Base-by-base conservation (phyloP, 2,888 invertebrate species). In the Taphrorychus bicolor region DNA sequence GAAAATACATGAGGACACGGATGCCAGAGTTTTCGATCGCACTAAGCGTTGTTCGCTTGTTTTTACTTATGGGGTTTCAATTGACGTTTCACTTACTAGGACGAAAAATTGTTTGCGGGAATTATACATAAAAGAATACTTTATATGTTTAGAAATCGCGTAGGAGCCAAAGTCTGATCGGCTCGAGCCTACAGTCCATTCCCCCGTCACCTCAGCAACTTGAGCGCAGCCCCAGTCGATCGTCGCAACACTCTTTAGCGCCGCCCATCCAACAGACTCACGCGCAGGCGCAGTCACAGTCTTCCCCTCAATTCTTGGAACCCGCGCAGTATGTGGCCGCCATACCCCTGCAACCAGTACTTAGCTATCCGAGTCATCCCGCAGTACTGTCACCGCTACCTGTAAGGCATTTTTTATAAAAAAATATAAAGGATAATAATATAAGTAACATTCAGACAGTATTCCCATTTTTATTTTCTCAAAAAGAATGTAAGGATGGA, bases 271-370 rank as follows among this genome's bases (percentile, higher is more conserved):
- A 52, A 5, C 76, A 75, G 48, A n/a, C n/a, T n/a, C n/a, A n/a
- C n/a, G 65, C 23, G 18, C 62, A 48, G 17, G 65, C 69, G 5
- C 65, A 51, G 3, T 77, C 74, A 41, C 66, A 71, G 5, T 72
- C 67, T 48, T 70, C 71, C 45, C 69, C 71, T 17, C 74, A 81
- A 3, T 85, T 84, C 65, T 72, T 85, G 57, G 85, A 85, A 71
- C 77, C 81, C 2, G 79, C 84, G 0, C 87, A 87, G 73, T 88
- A 85, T 73, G 79, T 87, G 40, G 81, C 87, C 2, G 84, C 87
- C 14, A 86, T 87, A 70, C 86, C 87, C 22, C 82, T 88, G 69
- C 88, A 87, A 71, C 85, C 87, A 1, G 82, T 87, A 7, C 83
- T 87, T 52, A 79, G 80, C 16, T 87, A 85, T 75, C 76, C 85